Evolutionary conservation across 2,113 vertebrate species (phyloP).

Genomic region (Struthidea cinerea): DNA sequence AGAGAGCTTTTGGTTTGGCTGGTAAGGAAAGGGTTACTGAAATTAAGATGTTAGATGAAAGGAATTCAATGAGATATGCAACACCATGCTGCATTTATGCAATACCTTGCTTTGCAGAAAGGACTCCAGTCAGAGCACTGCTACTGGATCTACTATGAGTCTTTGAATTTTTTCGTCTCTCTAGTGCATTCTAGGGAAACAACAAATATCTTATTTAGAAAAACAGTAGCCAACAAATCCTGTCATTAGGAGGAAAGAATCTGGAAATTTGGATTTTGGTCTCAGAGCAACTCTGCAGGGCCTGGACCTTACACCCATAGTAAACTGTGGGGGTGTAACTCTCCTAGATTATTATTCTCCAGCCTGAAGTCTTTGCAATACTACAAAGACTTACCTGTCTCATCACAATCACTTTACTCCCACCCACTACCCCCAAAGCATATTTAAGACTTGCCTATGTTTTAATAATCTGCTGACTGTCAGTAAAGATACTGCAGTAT

Average conservation of each 20-base stretch:
- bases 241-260: not conserved
- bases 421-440: not conserved
- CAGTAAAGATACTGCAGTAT: not conserved
- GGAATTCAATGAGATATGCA: not conserved
- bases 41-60: not conserved
- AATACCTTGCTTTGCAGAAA: slow-evolving; percentile 96
- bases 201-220: slow-evolving; percentile 11
- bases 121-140: slow-evolving; percentile 89
- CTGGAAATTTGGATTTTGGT: not conserved
- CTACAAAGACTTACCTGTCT: not conserved
- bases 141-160: slow-evolving; percentile 80
- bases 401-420: not conserved
- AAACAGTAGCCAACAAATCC: not conserved
- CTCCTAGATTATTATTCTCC: not conserved
- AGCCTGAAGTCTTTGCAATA: not conserved
- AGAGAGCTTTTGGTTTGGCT: not conserved
- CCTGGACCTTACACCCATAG: not conserved
- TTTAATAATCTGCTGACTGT: not conserved
- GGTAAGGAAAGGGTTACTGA: not conserved
- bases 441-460: not conserved
- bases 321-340: not conserved
- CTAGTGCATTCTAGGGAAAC: slow-evolving; percentile 84
- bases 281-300: not conserved
- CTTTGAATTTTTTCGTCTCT: slow-evolving; percentile 87
- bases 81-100: not conserved